These are phyloP conservation scores for Variabilichromis moorii DNA, from an alignment of 2,113 vertebrate species.

Conservation along the genomic window DNA sequence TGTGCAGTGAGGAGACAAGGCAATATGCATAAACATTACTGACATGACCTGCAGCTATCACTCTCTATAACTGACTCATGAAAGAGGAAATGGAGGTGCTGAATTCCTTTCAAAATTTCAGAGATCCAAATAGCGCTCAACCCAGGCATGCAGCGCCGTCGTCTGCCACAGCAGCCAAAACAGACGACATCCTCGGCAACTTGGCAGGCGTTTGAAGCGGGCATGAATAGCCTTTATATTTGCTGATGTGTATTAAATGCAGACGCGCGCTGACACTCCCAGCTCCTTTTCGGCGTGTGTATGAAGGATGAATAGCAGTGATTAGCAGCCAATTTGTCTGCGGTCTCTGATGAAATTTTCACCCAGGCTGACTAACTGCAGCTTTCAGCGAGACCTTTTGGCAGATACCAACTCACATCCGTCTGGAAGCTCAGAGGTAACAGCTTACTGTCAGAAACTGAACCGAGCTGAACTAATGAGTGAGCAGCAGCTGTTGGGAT, in stretches of 20 bases:
- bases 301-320: slow-evolving; percentile 1
- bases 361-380: background rate
- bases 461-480: slow-evolving; percentile 55
- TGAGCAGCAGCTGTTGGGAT: slow-evolving; percentile 35
- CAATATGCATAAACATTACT: background rate
- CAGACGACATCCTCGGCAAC: background rate
- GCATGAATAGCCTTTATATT: background rate
- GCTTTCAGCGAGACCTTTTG: slow-evolving; percentile 23
- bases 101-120: background rate
- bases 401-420: slow-evolving; percentile 13
- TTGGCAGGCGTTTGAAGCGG: background rate
- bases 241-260: background rate
- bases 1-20: background rate
- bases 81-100: background rate
- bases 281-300: background rate
- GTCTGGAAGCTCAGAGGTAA: slow-evolving; percentile 58
- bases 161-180: background rate
- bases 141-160: background rate
- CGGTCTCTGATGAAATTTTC: background rate
- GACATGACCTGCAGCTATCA: background rate
- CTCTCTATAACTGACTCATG: background rate
- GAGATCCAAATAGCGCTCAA: background rate
- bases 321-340: slow-evolving; percentile 27
- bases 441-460: slow-evolving; percentile 21
- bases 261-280: background rate